Conservation (phyloP, 2,888 invertebrate species). For the Pandemis corylana region DNA sequence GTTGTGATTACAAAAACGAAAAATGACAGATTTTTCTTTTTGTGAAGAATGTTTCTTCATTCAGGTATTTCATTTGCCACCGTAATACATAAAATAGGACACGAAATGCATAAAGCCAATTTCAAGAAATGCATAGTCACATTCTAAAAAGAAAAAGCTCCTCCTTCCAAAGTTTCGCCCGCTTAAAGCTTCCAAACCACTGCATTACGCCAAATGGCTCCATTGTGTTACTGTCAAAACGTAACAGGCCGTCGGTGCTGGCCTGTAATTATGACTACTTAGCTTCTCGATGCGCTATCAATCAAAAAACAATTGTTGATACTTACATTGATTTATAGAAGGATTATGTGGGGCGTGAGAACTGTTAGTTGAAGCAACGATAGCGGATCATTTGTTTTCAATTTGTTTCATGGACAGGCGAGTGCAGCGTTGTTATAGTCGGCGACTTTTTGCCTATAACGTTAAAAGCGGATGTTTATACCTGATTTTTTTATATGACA, state of each 20-base stretch:
- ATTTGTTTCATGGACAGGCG: background rate
- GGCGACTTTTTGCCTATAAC: background rate
- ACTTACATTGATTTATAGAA: constrained; percentile 44
- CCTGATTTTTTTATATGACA: too few relatives aligned
- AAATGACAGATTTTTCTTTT: too few relatives aligned
- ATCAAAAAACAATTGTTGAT: constrained; percentile 44
- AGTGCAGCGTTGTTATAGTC: constrained; percentile 27
- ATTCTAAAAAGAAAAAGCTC: background rate
- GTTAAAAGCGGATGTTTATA: too few relatives aligned
- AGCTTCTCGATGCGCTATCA: constrained; percentile 45
- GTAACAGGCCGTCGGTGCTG: constrained; percentile 61
- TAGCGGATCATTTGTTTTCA: constrained; percentile 22
- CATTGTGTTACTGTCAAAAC: constrained; percentile 61
- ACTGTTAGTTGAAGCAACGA: constrained; percentile 34
- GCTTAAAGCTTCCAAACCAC: constrained; percentile 20
- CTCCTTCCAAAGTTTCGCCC: constrained; percentile 9
- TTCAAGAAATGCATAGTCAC: background rate
- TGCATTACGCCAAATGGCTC: constrained; percentile 38
- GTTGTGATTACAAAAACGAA: too few relatives aligned
- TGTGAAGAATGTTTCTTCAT: too few relatives aligned
- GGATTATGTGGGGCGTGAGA: constrained; percentile 44
- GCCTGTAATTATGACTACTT: constrained; percentile 51
- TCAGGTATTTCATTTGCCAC: too few relatives aligned
- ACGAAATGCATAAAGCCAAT: background rate
- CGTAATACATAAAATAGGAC: too few relatives aligned